Base-by-base conservation (phyloP, 2,888 invertebrate genomes). In the Thera britannica region DNA sequence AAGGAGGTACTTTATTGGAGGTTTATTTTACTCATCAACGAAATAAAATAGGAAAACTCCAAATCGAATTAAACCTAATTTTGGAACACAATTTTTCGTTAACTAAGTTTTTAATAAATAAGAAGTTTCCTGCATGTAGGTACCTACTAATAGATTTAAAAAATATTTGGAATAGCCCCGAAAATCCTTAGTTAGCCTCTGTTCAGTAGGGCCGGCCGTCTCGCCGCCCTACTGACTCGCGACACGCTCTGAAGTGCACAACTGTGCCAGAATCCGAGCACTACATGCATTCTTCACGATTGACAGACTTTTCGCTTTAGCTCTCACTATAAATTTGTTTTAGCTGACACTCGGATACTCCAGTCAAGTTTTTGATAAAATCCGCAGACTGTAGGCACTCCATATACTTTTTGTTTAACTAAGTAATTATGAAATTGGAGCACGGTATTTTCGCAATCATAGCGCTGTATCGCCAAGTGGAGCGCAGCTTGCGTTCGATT, bases 261-360 rank as follows among this genome's bases (percentile, higher is more conserved):
- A 80, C 83, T 85, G 83, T 81, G 76, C 78, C 75, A 74, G 79
- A 78, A 83, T 80, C 72, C 75, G 75, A 75, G 79, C 75, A 80
- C 75, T 76, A 76, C 84, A 79, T 83, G 81, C 83, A 85, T 86
- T 81, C 83, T 85, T 84, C 79, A 83, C 85, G 83, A 80, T 80
- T 80, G 81, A 81, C 77, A 76, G 77, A 78, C 73, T 78, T 80
- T 77, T 67, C 72, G 68, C 75, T 75, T 77, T 75, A 78, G 70
- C 73, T 68, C 46, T 54, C 61, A 60, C 67, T 54, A 64, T 63
- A 67, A 67, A 68, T 71, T 70, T 70, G 62, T 65, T 72, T 65
- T 65, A 57, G 54, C 67, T 62, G 49, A 66, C 55, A 57, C 36
- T 38, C 60, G 58, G 62, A 54, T 48, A 69, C 63, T 63, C 51